Evolutionary conservation across 2,888 invertebrate genomes (phyloP).

Genomic region (Cantharis rufa): DNA sequence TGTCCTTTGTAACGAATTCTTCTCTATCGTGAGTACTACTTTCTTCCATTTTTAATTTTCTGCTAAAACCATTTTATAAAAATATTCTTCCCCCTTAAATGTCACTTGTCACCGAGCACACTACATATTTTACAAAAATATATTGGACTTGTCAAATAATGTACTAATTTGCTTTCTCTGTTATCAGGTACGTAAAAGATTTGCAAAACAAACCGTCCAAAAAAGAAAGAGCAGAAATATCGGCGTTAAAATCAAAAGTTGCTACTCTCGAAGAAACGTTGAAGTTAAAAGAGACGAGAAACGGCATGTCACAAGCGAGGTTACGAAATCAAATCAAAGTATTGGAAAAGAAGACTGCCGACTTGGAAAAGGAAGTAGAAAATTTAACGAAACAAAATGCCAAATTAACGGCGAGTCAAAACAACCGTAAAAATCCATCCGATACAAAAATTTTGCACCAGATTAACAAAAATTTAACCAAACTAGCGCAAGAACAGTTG

Average conservation of each 20-base stretch:
- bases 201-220: conserved; percentile 68
- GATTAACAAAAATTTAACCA: conserved; percentile 69
- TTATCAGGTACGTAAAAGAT: conserved; percentile 65
- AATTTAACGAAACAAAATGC: conserved; percentile 70
- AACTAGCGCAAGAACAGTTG: conserved; percentile 43
- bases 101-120: neutral
- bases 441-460: conserved; percentile 76
- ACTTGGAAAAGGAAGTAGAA: conserved; percentile 68
- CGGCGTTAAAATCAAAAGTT: conserved; percentile 67
- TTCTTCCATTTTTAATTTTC: conserved; percentile 53
- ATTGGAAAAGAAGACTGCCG: conserved; percentile 71
- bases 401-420: conserved; percentile 64
- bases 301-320: conserved; percentile 72
- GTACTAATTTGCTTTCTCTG: neutral
- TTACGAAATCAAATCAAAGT: conserved; percentile 75
- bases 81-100: neutral
- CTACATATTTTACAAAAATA: neutral
- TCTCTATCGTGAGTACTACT: neutral
- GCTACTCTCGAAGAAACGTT: conserved; percentile 68
- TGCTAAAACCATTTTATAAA: conserved; percentile 53
- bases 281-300: conserved; percentile 73
- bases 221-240: conserved; percentile 73
- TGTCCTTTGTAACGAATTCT: neutral
- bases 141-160: too few relatives aligned
- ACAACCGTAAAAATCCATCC: conserved; percentile 59